phyloP scores from a whole-genome alignment of 2,888 invertebrate species.

The Hetaerina titia region DNA sequence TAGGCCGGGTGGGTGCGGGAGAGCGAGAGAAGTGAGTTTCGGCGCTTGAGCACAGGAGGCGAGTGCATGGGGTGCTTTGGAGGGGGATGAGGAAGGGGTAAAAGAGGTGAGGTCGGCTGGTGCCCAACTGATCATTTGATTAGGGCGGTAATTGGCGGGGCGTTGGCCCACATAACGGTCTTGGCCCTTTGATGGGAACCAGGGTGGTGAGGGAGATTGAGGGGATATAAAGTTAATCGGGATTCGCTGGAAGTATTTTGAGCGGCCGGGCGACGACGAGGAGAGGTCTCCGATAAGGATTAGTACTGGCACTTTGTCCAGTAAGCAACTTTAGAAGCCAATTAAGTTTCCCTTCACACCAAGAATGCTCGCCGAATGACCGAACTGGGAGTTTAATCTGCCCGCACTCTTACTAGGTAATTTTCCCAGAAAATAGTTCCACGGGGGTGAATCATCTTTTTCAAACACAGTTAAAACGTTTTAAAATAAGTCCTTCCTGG shows the following conservation, averaged over 20 bases:
- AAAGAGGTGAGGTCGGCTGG: not conserved
- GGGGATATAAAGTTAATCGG: constrained; percentile 35
- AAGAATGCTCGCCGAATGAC: not conserved
- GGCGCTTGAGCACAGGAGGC: not conserved
- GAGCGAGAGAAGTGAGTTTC: too few relatives aligned
- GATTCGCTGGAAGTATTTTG: constrained; percentile 40
- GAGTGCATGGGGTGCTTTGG: not conserved
- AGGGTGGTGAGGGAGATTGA: not conserved
- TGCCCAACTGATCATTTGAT: constrained; percentile 51
- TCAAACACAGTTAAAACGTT: not conserved
- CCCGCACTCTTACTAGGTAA: not conserved
- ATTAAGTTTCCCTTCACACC: constrained; percentile 11
- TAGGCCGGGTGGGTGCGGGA: not conserved
- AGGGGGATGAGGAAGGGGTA: not conserved
- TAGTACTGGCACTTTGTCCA: not conserved
- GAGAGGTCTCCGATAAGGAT: not conserved
- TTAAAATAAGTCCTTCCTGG: not conserved
- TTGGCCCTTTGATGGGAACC: not conserved
- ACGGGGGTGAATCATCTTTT: not conserved
- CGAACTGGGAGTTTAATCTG: not conserved
- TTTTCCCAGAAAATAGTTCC: not conserved
- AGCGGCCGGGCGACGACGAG: constrained; percentile 8
- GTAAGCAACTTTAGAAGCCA: constrained; percentile 16
- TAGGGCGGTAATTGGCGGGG: constrained; percentile 58
- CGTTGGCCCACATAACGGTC: constrained; percentile 45